A percentile compares a stretch with the other conserved stretches of the same genome.
Conservation (phyloP, 2,888 invertebrate species). For the Watsonalla binaria region DNA sequence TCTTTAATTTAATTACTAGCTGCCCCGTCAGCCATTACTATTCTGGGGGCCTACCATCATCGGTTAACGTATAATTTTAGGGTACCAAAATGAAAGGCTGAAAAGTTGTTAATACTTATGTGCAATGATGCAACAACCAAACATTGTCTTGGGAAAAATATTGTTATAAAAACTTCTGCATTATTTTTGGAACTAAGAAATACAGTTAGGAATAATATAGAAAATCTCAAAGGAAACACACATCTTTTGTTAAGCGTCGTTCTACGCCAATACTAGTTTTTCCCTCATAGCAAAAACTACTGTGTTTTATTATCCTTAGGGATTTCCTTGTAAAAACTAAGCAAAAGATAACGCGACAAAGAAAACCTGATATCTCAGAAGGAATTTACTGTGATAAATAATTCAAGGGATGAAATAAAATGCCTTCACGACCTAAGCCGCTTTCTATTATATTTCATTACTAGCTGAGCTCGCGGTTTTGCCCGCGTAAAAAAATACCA, state of each 20-base stretch:
- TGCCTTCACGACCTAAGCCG: conserved; percentile 10
- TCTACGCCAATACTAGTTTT: conserved; percentile 10
- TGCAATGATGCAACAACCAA: too few species aligned
- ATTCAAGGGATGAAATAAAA: conserved; percentile 16
- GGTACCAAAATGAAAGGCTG: too few species aligned
- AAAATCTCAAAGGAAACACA: background rate
- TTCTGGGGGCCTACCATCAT: too few species aligned
- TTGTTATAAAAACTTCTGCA: too few species aligned
- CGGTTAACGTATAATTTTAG: too few species aligned
- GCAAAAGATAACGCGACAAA: conserved; percentile 13
- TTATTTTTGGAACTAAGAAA: too few species aligned
- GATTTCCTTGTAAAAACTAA: conserved; percentile 10
- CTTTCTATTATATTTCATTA: conserved; percentile 13
- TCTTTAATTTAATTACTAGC: background rate
- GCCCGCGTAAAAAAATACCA: too few species aligned
- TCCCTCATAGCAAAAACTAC: conserved; percentile 7
- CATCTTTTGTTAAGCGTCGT: conserved; percentile 5
- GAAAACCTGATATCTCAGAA: conserved; percentile 22
- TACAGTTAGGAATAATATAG: too few species aligned
- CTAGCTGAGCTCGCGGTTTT: conserved; percentile 8
- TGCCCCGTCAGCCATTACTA: too few species aligned
- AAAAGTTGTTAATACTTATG: too few species aligned
- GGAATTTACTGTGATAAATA: conserved; percentile 24
- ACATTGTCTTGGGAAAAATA: too few species aligned
- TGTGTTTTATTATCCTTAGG: conserved; percentile 3